Percentiles rank a stretch among this genome's conserved stretches.
phyloP scores from a whole-genome alignment of 2,113 vertebrate species.

The Bucco capensis region DNA sequence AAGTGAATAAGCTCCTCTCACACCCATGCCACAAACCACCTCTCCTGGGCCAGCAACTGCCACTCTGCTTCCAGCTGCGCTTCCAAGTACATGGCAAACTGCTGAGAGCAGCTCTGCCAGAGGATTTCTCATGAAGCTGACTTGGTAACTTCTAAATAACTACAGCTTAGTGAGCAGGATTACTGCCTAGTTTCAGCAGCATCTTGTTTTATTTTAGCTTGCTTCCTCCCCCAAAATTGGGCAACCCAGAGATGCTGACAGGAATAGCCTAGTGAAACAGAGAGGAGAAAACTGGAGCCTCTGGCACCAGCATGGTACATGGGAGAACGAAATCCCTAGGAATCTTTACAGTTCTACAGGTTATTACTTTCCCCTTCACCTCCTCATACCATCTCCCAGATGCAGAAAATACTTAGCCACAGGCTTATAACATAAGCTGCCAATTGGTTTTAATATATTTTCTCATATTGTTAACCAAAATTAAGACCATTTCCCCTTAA shows the following conservation, averaged over 20 bases:
- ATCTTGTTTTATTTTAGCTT: background rate
- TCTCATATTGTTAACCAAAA: background rate
- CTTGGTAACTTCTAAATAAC: background rate
- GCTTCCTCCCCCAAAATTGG: background rate
- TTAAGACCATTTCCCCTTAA: background rate
- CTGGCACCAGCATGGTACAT: background rate
- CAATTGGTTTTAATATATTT: background rate
- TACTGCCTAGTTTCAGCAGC: background rate
- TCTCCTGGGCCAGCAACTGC: background rate
- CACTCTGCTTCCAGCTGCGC: background rate
- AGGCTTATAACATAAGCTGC: background rate
- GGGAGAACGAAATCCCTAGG: background rate
- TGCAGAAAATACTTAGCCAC: background rate
- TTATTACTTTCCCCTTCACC: background rate
- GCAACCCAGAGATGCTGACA: background rate
- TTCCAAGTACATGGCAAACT: background rate
- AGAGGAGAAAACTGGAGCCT: background rate
- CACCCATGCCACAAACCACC: background rate
- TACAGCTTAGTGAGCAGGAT: background rate
- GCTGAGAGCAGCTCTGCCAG: rapidly evolving
- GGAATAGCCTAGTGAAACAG: background rate
- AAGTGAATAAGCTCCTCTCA: background rate
- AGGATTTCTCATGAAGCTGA: background rate
- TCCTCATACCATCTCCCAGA: background rate
- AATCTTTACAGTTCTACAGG: background rate